Conservation (phyloP, 2,888 invertebrate species). For the Therioaphis trifolii region DNA sequence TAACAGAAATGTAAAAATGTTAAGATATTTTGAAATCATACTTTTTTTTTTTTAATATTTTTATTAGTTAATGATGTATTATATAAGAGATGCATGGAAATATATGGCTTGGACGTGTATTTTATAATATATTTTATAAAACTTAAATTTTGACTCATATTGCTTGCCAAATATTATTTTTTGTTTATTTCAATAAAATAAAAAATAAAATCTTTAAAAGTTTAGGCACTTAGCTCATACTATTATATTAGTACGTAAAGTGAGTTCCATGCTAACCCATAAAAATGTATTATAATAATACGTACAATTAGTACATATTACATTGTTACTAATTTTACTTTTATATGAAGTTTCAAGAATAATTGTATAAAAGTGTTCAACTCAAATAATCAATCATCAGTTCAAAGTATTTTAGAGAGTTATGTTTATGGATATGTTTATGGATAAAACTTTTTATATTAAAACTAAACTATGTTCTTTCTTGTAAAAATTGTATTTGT, state of each 20-base stretch:
- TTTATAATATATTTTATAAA: too few species aligned
- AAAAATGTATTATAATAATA: conserved; percentile 28
- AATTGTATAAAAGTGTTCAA: neutral
- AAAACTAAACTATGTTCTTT: conserved; percentile 16
- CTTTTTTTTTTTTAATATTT: too few species aligned
- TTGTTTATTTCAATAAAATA: too few species aligned
- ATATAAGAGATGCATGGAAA: too few species aligned
- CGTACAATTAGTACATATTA: too few species aligned
- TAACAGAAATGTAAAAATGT: too few species aligned
- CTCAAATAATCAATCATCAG: conserved; percentile 2
- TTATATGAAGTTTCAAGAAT: neutral
- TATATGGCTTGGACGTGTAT: too few species aligned
- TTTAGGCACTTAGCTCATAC: conserved; percentile 1
- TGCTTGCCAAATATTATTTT: too few species aligned
- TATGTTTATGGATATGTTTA: neutral
- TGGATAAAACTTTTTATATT: conserved; percentile 3
- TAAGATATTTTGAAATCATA: too few species aligned
- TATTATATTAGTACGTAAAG: neutral
- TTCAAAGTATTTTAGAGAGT: neutral
- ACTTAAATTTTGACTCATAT: too few species aligned
- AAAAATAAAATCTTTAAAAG: too few species aligned
- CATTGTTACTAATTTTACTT: conserved; percentile 18
- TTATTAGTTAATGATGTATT: too few species aligned
- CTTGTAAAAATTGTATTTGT: neutral
- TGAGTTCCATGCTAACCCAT: conserved; percentile 31